A percentile compares a stretch with the other conserved stretches of the same genome.
These are phyloP conservation scores for Noctilio leporinus DNA, from an alignment of 2,113 vertebrate species.

Conservation along the genomic window DNA sequence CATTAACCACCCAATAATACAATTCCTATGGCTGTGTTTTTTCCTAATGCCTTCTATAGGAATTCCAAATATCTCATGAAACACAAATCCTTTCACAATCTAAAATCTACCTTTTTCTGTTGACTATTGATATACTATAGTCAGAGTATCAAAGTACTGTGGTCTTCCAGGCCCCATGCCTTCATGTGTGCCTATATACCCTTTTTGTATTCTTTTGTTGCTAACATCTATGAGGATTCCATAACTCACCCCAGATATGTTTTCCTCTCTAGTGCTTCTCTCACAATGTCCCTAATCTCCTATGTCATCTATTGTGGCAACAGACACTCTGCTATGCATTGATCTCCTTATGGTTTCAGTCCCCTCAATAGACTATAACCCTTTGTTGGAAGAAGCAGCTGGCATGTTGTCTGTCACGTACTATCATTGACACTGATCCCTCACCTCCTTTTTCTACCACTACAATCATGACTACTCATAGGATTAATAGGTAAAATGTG, in stretches of 20 bases:
- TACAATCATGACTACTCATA: neutral
- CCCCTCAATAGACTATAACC: neutral
- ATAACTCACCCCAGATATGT: neutral
- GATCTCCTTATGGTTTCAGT: neutral
- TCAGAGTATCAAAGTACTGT: accelerated
- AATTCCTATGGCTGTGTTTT: neutral
- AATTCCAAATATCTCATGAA: neutral
- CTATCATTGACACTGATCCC: neutral
- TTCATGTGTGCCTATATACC: accelerated
- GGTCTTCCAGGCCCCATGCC: accelerated
- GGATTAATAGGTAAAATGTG: neutral
- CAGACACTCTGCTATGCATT: neutral
- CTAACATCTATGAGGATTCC: neutral
- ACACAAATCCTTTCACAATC: neutral
- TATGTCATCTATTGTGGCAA: neutral
- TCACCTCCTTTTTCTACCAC: neutral
- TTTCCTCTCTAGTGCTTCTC: neutral
- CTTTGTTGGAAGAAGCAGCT: neutral
- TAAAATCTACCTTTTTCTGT: neutral
- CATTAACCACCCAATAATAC: neutral
- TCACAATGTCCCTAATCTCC: neutral
- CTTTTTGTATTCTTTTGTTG: neutral
- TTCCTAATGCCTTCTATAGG: neutral
- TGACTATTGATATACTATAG: accelerated
- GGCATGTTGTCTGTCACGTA: neutral